A percentile compares a stretch with the other conserved stretches of the same genome.
phyloP scores from a whole-genome alignment of 2,797 vertebrate genomes.

The Girardinus metallicus region DNA sequence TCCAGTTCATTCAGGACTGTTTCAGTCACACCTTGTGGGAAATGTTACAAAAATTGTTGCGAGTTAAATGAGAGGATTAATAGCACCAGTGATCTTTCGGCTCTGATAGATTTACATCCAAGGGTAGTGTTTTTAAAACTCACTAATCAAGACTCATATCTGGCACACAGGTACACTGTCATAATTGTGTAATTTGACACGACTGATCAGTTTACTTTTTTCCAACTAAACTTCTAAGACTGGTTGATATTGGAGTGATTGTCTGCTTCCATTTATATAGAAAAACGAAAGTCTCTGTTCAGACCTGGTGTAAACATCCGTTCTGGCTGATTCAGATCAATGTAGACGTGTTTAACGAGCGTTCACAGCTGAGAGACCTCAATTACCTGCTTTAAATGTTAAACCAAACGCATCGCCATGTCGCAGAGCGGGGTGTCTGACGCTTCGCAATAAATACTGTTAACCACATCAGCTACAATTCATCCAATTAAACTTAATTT shows the following conservation, averaged over 20 bases:
- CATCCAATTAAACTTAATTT: not conserved
- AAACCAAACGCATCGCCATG: not conserved
- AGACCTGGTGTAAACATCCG: not conserved
- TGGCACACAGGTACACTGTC: not conserved
- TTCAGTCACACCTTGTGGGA: conserved; percentile 10
- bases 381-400: not conserved
- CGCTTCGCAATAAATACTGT: not conserved
- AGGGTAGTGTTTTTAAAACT: not conserved
- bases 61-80: not conserved
- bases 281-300: not conserved
- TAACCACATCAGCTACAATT: not conserved
- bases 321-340: not conserved
- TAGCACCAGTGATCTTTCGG: not conserved
- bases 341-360: not conserved
- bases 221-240: not conserved
- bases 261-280: conserved; percentile 5
- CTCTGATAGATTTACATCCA: not conserved
- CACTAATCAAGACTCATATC: not conserved
- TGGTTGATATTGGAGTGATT: not conserved
- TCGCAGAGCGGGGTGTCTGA: not conserved
- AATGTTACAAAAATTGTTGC: not conserved
- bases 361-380: not conserved
- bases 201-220: too few relatives aligned
- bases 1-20: conserved; percentile 11
- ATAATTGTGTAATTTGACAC: not conserved